Conservation (phyloP, 2,113 vertebrate species). For the Cnemophilus loriae region DNA sequence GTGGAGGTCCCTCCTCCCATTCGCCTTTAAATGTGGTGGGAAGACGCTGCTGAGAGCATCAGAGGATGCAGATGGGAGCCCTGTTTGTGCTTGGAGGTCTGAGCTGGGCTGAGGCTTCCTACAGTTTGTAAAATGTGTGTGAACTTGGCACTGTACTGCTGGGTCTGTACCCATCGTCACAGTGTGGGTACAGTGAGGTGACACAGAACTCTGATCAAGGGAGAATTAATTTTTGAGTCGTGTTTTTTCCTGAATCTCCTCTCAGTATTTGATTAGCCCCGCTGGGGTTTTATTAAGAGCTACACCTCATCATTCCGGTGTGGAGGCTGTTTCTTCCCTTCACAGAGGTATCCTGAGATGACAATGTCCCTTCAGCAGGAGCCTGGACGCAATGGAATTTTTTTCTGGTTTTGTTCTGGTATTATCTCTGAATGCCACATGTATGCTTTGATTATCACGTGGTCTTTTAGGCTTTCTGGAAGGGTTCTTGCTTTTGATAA, state of each 20-base stretch:
- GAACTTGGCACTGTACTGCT: neutral
- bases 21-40: neutral
- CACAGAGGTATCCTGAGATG: neutral
- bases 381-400: neutral
- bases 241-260: neutral
- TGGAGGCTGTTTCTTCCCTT: neutral
- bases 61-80: neutral
- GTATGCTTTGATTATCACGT: neutral
- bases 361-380: neutral
- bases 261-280: neutral
- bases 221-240: neutral
- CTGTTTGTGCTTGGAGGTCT: neutral
- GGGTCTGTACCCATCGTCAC: neutral
- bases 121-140: rapidly evolving
- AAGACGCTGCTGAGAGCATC: neutral
- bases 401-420: neutral
- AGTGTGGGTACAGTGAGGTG: no score
- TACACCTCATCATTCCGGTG: rapidly evolving
- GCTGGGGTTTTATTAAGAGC: neutral
- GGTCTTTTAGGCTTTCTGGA: neutral
- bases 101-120: neutral
- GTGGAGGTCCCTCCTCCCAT: neutral
- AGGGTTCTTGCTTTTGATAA: neutral
- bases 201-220: neutral
- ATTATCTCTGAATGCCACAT: neutral